Evolutionary conservation across 2,113 vertebrate species (phyloP), one percentile per base, ranked within the genome.

Genomic region (Cryptomyrus ogoouensis): DNA sequence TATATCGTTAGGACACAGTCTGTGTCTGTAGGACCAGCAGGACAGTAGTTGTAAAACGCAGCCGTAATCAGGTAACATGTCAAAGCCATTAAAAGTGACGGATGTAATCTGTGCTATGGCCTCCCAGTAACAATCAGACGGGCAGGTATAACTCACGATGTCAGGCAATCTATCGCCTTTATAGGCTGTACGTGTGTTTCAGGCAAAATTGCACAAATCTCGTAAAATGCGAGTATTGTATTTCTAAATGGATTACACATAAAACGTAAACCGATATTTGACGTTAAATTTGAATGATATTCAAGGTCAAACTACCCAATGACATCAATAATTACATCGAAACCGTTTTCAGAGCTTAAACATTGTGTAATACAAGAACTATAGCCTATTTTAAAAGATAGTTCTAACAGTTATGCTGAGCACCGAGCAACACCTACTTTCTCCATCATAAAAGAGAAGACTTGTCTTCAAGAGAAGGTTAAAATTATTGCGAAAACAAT

Each of bases 301-400:
- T 87, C 89, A 90, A 90, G 89, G 89, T 90, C 89, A 90, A 50
- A 80, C 85, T 87, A 74, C 17, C 42, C 89, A 74, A 52, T 87
- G 62, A n/a, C 83, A 70, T 70, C 53, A 77, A 87, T 53, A 31
- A n/a, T 44, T 46, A 44, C 5, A 24, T 24, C 47, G 39, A 84
- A 80, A 42, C 31, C 74, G 62, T 35, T 89, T 80, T 50, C 46
- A 46, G 21, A 53, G 27, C 27, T 24, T 31, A 21, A 74, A 31
- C 13, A 49, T 46, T 9, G 44, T 47, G n/a, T 42, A 39, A 80
- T 80, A 49, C 44, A 47, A 31, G 8, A 47, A 44, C 42, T 80
- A 80, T 42, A 42, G 13, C 27, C 27, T 70, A 31, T 88, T 47
- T 88, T 88, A 8, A 31, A 88, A 31, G 1, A 52, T 3, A 49